phyloP scores from a whole-genome alignment of 2,797 vertebrate genomes.

The Sebastes iracundus region DNA sequence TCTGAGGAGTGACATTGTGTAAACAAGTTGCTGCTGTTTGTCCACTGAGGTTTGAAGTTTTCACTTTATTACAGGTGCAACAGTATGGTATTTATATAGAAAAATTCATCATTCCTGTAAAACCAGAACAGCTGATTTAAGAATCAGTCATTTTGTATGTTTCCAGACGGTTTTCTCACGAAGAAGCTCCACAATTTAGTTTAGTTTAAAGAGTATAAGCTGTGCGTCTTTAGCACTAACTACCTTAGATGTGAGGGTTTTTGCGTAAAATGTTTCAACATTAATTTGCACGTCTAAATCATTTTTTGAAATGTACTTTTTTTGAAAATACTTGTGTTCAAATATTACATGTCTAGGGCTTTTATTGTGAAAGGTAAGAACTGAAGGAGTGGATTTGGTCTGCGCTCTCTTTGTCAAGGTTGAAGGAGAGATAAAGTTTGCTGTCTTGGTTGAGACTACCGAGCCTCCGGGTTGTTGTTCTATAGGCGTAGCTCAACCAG shows the following conservation, averaged over 20 bases:
- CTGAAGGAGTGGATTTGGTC: too few relatives aligned
- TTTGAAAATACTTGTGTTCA: too few relatives aligned
- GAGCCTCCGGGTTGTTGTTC: too few relatives aligned
- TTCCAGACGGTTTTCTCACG: not conserved
- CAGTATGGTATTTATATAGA: not conserved
- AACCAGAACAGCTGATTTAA: not conserved
- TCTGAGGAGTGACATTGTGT: slow-evolving; percentile 22
- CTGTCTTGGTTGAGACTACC: too few relatives aligned
- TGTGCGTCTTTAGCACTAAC: not conserved
- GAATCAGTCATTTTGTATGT: not conserved
- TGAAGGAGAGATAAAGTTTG: too few relatives aligned
- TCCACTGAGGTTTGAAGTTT: slow-evolving; percentile 1
- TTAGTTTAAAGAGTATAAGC: not conserved
- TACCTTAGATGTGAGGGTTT: not conserved
- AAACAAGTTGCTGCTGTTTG: slow-evolving; percentile 16
- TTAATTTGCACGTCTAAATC: too few relatives aligned
- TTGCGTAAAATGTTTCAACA: not conserved
- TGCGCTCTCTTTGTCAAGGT: too few relatives aligned
- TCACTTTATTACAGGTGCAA: not conserved
- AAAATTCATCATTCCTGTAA: not conserved
- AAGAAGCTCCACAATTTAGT: not conserved
- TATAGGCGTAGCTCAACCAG: too few relatives aligned
- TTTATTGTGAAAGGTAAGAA: too few relatives aligned
- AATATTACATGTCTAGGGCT: too few relatives aligned
- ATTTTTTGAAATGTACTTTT: too few relatives aligned